A percentile compares a stretch with the other conserved stretches of the same genome.
Evolutionary conservation across 1,140 invertebrate species (phyloP).

Genomic region (Pseudomyrmex cubaensis): DNA sequence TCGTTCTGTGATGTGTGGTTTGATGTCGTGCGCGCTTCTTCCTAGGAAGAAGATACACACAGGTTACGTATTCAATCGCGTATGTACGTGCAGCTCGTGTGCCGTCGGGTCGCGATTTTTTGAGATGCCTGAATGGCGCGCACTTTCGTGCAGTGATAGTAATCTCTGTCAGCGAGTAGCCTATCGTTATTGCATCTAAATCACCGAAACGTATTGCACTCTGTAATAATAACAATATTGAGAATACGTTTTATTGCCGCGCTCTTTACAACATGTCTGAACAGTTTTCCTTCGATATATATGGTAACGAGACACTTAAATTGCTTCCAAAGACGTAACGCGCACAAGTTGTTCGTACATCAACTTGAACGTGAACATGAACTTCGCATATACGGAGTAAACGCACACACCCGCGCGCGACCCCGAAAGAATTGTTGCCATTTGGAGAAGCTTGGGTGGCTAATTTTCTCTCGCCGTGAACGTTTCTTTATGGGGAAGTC

Average conservation of each 20-base stretch:
- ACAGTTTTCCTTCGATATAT: neutral
- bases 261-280: too few species aligned
- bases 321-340: neutral
- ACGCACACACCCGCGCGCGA: neutral
- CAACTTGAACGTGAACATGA: slow-evolving; percentile 23
- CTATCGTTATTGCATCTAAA: neutral
- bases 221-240: neutral
- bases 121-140: slow-evolving; percentile 34
- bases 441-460: neutral
- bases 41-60: slow-evolving; percentile 51
- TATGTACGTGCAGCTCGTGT: slow-evolving; percentile 11
- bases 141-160: slow-evolving; percentile 13
- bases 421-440: neutral
- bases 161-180: neutral
- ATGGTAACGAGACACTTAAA: slow-evolving; percentile 3
- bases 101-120: slow-evolving; percentile 25
- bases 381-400: neutral
- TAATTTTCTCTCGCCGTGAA: neutral
- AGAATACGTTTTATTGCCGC: too few species aligned
- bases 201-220: neutral
- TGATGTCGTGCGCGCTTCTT: slow-evolving; percentile 27
- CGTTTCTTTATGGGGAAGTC: neutral
- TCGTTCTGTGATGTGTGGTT: neutral
- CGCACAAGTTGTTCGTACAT: neutral
- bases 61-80: slow-evolving; percentile 44